Base-by-base conservation (phyloP, 2,797 vertebrate genomes). In the Fratercula arctica region DNA sequence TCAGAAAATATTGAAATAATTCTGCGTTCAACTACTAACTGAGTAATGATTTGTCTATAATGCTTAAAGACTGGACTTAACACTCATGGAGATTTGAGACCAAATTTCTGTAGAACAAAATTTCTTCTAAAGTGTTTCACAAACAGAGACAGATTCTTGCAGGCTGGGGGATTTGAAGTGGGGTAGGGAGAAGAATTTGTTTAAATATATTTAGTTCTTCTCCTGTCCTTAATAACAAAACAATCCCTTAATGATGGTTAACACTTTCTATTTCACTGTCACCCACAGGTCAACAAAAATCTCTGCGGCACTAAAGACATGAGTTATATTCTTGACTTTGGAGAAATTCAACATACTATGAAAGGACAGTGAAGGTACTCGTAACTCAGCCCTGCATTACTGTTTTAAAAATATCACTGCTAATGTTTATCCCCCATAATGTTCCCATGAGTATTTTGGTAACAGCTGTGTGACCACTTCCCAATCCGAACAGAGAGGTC, bases 121-220 rank as follows among this genome's bases (percentile, higher is more conserved):
- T 39, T 50, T 60, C 10, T 72, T 69, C 28, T 7, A 6, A 39
- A 31, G 11, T 23, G 8, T 83, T 84, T 86, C 26, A 53, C 19
- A 66, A 66, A 66, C 5, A 92, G 21, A 9, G 16, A 69, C 11
- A 41, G 46, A 5, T 46, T 86, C 85, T 85, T 48, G 35, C 12
- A 80, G 21, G 21, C 4, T 78, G 31, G 5, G 17, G 6, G 68
- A 57, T 29, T 50, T 37, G 29, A 9, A 46, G 17, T 23, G 3
- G 8, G 23, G 15, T 3, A 0, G 10, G 23, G 15, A 4, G 2
- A 17, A 6, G 6, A 4, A 56, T 77, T 82, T 85, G 3, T 50
- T 11, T 31, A 41, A 37, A 39, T 45, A 43, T 10, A 54, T 82
- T 54, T 66, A 75, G 4, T 12, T 56, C 28, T 60, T 84, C 18